Base-by-base conservation (phyloP, 2,797 vertebrate genomes). In the Glyptemys insculpta region DNA sequence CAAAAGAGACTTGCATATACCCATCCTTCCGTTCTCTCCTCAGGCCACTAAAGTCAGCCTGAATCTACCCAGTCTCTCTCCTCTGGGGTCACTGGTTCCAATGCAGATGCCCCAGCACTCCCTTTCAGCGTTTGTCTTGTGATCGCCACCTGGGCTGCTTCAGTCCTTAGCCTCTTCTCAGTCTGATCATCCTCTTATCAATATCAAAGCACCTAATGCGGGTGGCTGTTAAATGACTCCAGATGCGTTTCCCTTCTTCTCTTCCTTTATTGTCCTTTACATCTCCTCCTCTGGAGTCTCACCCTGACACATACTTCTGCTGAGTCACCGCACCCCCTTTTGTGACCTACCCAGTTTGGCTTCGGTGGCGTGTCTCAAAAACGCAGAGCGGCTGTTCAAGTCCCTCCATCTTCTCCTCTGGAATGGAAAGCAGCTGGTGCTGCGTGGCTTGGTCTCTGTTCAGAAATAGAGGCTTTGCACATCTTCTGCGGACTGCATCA, bases 111-210 rank as follows among this genome's bases (percentile, higher is more conserved):
- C 25, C 41, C 41, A 41, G 25, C 23, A 15, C 31, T 79, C 25
- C 74, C 57, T 15, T 16, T 76, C 49, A 19, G 56, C 3, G 47
- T 29, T 52, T 37, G 6, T 50, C 47, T 18, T 10, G 9, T 27
- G 14, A 12, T 11, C 83, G 1, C 79, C 41, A 79, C 53, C 49
- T 37, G 62, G 68, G 78, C 25, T 68, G 47, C 37, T 92, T 11
- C n/a, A 1, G 0, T 79, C n/a, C 50, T 85, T 0, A 0, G 52
- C 41, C 76, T 21, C 21, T 4, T 21, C 23, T 68, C 49, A 41
- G 12, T 74, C 41, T 12, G 41, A 25, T 44, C 72, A 74, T 74
- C 41, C 6, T 76, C 72, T 76, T 76, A 44, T 37, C 79, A 37
- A 0, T 3, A 18, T 18, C 25, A 19, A 34, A 37, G 14, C 2